Base-by-base conservation (phyloP, 2,797 vertebrate species). In the Ciconia nigra region DNA sequence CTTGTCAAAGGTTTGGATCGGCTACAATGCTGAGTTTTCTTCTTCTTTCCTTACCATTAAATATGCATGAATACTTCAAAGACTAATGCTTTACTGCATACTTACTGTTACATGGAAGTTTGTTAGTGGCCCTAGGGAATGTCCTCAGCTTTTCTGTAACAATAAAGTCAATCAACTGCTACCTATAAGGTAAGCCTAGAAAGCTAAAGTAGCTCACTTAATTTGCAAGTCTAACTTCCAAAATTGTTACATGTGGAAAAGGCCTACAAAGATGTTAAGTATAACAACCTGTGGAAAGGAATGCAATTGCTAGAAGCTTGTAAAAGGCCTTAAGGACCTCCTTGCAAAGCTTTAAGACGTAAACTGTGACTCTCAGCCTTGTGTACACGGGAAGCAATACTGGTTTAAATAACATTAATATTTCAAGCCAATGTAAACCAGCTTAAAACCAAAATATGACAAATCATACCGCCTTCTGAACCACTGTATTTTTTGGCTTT, bases 181-280 rank as follows among this genome's bases (percentile, higher is more conserved):
- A 83, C 84, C 82, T 86, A 26, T 55, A 89, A 70, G 59, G 91
- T 57, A 77, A 81, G 67, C 69, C 44, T n/a, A 51, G 47, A 79
- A 83, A 91, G 62, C 49, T 78, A 10, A 77, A 85, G 55, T 26
- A 87, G 83, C 59, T 90, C 51, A 46, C 49, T 89, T 93, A 5
- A 96, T 95, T 92, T 94, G 89, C 92, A 94, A 95, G 96, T 93
- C 90, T 95, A 96, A 95, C 87, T 73, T 83, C 46, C 83, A 52
- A 49, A 92, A 86, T 2, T 83, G 52, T 66, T 72, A 59, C 13
- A 21, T 1, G 54, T 83, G 72, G 89, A 83, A 89, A 93, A 91
- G 84, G 25, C 54, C 82, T 72, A 20, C 49, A 77, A 83, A 67
- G 51, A 83, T 39, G 39, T 63, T 37, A 59, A 59, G 7, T 44